Percentiles rank a stretch among this genome's conserved stretches.
Evolutionary conservation across 2,797 vertebrate genomes (phyloP).

Genomic region (Aeoliscus strigatus): DNA sequence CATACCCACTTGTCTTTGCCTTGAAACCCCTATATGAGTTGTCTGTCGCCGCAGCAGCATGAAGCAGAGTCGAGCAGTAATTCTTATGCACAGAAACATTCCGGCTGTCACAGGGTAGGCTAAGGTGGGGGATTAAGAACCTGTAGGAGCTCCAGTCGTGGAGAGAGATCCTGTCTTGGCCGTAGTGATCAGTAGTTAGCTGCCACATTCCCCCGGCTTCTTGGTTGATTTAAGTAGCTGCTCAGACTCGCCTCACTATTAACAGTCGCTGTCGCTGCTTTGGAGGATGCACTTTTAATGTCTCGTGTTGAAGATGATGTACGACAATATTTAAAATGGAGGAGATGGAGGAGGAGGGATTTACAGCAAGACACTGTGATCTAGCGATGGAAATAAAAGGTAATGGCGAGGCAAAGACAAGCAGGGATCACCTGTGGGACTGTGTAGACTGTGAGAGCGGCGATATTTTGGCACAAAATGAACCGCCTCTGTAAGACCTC

Average conservation of each 20-base stretch:
- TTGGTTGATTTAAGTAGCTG: conserved; percentile 57
- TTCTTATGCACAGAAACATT: conserved; percentile 58
- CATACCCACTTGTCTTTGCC: too few species aligned
- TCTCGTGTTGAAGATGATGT: conserved; percentile 1
- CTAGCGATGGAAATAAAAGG: conserved; percentile 9
- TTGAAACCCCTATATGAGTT: conserved; percentile 47
- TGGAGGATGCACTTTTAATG: conserved; percentile 30
- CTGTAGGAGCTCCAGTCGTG: conserved; percentile 38
- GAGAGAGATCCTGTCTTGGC: conserved; percentile 63
- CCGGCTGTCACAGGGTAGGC: conserved; percentile 52
- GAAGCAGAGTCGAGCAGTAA: conserved; percentile 30
- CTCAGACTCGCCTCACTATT: conserved; percentile 39
- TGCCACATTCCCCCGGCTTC: conserved; percentile 31
- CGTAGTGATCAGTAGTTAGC: conserved; percentile 47
- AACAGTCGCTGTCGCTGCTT: conserved; percentile 29
- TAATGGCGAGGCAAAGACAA: too few species aligned
- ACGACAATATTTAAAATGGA: conserved; percentile 9
- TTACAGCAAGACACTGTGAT: conserved; percentile 2
- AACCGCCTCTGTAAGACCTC: too few species aligned
- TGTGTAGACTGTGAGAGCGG: too few species aligned
- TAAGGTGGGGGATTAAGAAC: conserved; percentile 65
- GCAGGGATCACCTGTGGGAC: too few species aligned
- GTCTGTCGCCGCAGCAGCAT: conserved; percentile 25
- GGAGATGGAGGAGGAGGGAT: conserved; percentile 5
- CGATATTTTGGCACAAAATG: too few species aligned